These are phyloP conservation scores for Podilymbus podiceps DNA, from an alignment of 2,113 vertebrate genomes.

Conservation along the genomic window DNA sequence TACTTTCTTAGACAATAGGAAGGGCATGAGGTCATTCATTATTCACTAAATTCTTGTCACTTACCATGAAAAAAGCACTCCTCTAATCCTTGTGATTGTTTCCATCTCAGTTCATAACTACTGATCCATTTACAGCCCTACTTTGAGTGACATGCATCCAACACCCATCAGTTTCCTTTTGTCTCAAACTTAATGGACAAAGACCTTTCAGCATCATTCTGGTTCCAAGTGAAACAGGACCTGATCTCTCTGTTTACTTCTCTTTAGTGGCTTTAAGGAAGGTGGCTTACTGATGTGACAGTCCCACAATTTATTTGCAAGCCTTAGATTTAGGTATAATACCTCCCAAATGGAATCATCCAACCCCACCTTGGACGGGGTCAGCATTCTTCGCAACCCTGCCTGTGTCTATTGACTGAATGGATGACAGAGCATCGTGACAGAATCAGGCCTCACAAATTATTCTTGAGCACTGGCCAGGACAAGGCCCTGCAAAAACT, in stretches of 20 bases:
- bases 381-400: background rate
- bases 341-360: background rate
- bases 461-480: background rate
- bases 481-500: background rate
- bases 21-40: background rate
- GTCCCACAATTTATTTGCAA: background rate
- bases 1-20: background rate
- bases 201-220: background rate
- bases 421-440: background rate
- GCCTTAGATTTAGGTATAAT: background rate
- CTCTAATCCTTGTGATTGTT: background rate
- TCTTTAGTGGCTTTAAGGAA: background rate
- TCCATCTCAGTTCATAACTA: background rate
- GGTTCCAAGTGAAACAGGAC: background rate
- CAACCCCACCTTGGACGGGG: background rate
- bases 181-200: background rate
- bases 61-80: background rate
- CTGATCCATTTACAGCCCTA: background rate
- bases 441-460: background rate
- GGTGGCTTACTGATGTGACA: background rate
- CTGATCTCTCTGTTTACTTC: background rate
- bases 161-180: background rate
- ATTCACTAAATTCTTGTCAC: background rate
- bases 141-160: background rate
- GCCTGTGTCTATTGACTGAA: rapidly evolving